phyloP scores from a whole-genome alignment of 2,888 invertebrate genomes.

The Scelioninae gen. 2 region DNA sequence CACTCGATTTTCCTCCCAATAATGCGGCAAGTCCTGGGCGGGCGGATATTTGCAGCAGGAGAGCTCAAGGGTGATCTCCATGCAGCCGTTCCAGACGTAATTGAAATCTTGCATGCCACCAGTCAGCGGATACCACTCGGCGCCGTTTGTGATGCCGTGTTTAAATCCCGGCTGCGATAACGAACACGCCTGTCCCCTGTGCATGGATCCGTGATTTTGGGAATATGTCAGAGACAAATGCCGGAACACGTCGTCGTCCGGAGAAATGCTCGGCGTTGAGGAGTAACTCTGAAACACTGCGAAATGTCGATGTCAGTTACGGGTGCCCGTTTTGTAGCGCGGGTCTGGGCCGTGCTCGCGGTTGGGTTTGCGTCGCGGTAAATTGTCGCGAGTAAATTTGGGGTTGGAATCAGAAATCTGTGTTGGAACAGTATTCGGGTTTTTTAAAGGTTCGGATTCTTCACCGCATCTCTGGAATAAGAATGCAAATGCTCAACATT shows the following conservation, averaged over 20 bases:
- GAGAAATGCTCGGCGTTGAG: slow-evolving; percentile 88
- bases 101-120: slow-evolving; percentile 97
- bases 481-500: no score
- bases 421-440: no score
- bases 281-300: slow-evolving; percentile 91
- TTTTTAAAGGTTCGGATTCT: no score
- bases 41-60: slow-evolving; percentile 96
- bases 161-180: slow-evolving; percentile 85
- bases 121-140: slow-evolving; percentile 94
- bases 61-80: slow-evolving; percentile 96
- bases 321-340: neutral
- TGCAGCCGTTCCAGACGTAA: slow-evolving; percentile 93
- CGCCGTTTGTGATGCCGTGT: slow-evolving; percentile 95
- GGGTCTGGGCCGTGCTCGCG: neutral
- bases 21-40: slow-evolving; percentile 85
- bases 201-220: slow-evolving; percentile 92
- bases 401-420: slow-evolving; percentile 17
- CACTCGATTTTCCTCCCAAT: slow-evolving; percentile 93
- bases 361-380: slow-evolving; percentile 4
- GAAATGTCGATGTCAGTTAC: slow-evolving; percentile 33
- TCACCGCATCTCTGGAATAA: no score
- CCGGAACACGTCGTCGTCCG: slow-evolving; percentile 94
- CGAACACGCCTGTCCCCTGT: slow-evolving; percentile 88
- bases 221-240: slow-evolving; percentile 91
- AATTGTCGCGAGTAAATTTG: slow-evolving; percentile 1